Percentiles rank a stretch among this genome's conserved stretches.
These are phyloP conservation scores for Mesitornis unicolor DNA, from an alignment of 2,113 vertebrate species.

Conservation along the genomic window DNA sequence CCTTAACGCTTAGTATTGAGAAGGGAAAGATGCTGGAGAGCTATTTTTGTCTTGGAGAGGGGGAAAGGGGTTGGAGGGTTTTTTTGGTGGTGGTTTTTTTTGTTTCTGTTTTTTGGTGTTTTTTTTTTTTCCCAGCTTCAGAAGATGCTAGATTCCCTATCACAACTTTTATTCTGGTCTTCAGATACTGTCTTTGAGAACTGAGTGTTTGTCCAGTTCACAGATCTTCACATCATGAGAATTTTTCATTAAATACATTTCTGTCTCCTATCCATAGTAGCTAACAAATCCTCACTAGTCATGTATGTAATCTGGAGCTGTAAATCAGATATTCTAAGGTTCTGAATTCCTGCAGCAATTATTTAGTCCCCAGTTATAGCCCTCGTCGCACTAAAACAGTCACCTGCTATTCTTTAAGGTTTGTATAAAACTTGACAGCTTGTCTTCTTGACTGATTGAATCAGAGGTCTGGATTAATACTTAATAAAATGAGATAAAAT, in stretches of 20 bases:
- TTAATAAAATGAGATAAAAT: background rate
- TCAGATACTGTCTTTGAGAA: background rate
- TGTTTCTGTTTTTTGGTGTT: background rate
- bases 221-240: background rate
- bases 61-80: rapidly evolving
- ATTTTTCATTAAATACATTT: background rate
- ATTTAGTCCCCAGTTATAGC: background rate
- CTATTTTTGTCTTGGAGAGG: background rate
- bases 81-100: no score
- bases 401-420: background rate
- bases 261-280: background rate
- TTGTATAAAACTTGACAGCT: background rate
- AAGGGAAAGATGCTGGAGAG: background rate
- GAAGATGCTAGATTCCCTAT: background rate
- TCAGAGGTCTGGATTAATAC: background rate
- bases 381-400: background rate
- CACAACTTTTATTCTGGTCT: background rate
- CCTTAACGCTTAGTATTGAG: background rate
- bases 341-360: background rate
- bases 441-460: background rate
- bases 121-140: background rate
- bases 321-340: background rate
- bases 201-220: background rate
- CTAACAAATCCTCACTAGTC: background rate
- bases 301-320: background rate